A percentile compares a stretch with the other conserved stretches of the same genome.
phyloP scores from a whole-genome alignment of 2,888 invertebrate genomes.

The Atrina japonica region DNA sequence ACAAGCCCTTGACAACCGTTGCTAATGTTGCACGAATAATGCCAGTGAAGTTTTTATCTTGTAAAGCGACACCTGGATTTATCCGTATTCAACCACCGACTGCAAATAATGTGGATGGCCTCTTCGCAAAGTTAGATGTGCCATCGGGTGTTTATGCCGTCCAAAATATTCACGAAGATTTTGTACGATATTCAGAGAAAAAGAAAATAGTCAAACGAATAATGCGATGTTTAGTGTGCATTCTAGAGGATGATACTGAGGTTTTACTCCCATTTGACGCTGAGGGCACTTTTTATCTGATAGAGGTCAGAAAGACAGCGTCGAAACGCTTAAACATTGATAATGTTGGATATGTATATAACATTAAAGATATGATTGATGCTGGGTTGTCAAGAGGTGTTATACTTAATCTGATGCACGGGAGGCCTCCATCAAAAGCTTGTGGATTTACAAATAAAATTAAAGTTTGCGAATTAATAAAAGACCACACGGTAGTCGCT shows the following conservation, averaged over 20 bases:
- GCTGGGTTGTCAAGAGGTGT: conserved; percentile 57
- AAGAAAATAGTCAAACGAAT: conserved; percentile 57
- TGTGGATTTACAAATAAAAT: conserved; percentile 66
- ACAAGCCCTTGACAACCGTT: conserved; percentile 53
- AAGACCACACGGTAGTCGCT: conserved; percentile 65
- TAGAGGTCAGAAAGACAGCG: conserved; percentile 53
- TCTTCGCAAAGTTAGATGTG: conserved; percentile 61
- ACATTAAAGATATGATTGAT: conserved; percentile 52
- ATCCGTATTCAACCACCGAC: conserved; percentile 50
- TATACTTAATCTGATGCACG: conserved; percentile 57
- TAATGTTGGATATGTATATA: conserved; percentile 53
- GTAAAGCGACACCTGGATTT: conserved; percentile 54
- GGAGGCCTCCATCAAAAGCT: conserved; percentile 61
- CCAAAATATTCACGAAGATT: conserved; percentile 61
- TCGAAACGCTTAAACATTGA: conserved; percentile 54
- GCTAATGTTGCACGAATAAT: conserved; percentile 61
- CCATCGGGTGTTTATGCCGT: conserved; percentile 56
- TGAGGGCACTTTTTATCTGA: conserved; percentile 61
- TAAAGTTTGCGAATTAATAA: conserved; percentile 62
- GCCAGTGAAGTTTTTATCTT: conserved; percentile 57
- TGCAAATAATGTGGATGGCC: conserved; percentile 45
- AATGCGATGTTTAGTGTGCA: conserved; percentile 61
- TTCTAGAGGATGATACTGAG: conserved; percentile 54
- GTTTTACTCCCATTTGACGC: conserved; percentile 64
- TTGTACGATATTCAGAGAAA: conserved; percentile 58